These are phyloP conservation scores for Moxostoma hubbsi DNA, from an alignment of 2,797 vertebrate genomes.

Conservation along the genomic window DNA sequence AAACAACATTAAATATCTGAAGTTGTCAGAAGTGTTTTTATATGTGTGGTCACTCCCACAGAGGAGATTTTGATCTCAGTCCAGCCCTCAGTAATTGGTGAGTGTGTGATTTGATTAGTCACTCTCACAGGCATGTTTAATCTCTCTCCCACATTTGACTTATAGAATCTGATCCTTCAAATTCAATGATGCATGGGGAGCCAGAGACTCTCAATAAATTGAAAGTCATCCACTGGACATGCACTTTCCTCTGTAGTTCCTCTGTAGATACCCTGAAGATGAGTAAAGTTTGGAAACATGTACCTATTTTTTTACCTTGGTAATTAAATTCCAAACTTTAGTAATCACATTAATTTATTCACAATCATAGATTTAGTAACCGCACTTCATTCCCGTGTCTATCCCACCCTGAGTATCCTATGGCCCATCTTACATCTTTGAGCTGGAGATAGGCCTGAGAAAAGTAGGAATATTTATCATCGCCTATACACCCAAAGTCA, in stretches of 20 bases:
- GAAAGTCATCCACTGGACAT: too few species aligned
- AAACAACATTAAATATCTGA: background rate
- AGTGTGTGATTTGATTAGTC: conserved; percentile 49
- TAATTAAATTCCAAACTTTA: too few species aligned
- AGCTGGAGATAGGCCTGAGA: background rate
- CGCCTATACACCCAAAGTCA: background rate
- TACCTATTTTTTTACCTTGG: too few species aligned
- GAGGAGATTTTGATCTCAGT: conserved; percentile 33
- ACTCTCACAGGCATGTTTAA: conserved; percentile 61
- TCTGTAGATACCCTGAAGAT: too few species aligned
- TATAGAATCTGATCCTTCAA: conserved; percentile 49
- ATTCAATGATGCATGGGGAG: conserved; percentile 52
- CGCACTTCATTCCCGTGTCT: too few species aligned
- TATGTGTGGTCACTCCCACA: background rate
- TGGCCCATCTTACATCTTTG: background rate
- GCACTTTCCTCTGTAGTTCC: too few species aligned
- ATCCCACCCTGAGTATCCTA: too few species aligned
- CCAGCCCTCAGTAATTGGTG: conserved; percentile 52
- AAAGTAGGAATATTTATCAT: background rate
- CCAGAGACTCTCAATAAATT: background rate
- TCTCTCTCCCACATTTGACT: conserved; percentile 63
- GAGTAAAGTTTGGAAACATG: too few species aligned
- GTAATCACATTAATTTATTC: too few species aligned
- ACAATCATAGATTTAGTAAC: too few species aligned
- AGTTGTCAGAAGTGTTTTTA: background rate